Evolutionary conservation across 2,888 invertebrate species (phyloP).

Genomic region (Villa cingulata): DNA sequence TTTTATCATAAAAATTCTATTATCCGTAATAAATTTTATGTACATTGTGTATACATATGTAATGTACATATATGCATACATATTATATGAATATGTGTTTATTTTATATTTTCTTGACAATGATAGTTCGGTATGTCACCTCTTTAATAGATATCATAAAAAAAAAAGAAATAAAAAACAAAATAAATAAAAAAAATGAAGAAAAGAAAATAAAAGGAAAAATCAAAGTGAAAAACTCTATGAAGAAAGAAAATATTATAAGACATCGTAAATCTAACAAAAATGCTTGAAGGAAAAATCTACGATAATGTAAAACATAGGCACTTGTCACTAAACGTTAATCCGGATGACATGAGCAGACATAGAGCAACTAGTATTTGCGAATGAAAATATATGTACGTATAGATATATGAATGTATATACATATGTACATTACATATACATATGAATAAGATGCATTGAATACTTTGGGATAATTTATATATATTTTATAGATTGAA

Average conservation of each 20-base stretch:
- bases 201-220: no score
- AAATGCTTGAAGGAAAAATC: neutral
- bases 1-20: no score
- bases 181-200: neutral
- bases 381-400: neutral
- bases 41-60: no score
- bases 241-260: neutral
- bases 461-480: no score
- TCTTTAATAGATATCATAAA: no score
- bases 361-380: slow-evolving; percentile 1
- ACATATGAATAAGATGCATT: no score
- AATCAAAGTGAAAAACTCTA: no score
- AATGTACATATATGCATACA: no score
- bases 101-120: no score
- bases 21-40: no score
- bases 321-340: slow-evolving; percentile 9
- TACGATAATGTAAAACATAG: slow-evolving; percentile 9
- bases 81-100: no score
- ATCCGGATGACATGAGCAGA: slow-evolving; percentile 1
- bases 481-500: no score
- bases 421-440: neutral
- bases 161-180: neutral
- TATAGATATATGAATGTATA: neutral
- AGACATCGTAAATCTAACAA: neutral
- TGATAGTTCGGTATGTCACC: neutral